Base-by-base conservation (phyloP, 2,888 invertebrate species). In the Sturmia bella region DNA sequence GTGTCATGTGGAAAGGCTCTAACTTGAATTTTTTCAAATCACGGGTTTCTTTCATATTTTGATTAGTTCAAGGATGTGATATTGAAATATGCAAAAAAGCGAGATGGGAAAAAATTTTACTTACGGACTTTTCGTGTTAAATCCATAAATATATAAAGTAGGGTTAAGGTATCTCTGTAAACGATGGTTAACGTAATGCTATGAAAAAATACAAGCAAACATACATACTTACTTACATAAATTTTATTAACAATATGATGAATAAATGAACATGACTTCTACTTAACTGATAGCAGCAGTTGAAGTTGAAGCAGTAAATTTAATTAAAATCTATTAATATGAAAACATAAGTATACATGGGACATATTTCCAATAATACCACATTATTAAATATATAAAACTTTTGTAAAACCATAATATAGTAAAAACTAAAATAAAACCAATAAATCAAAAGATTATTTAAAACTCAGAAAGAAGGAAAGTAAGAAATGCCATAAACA, bases 161-260 rank as follows among this genome's bases (percentile, higher is more conserved):
- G 70, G 11, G n/a, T 68, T 84, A 83, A 84, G 82, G 68, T 80
- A 84, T 84, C 84, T 80, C 84, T 83, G 84, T 83, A 84, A 85
- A 84, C 85, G 85, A 85, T 84, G 84, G 85, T 85, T 85, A 85
- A 85, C 85, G 85, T 84, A 82, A 41, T 77, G 66, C 69, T 76
- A 80, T 84, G 77, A 74, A 72, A 74, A 72, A 69, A 57, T 15
- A 56, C 9, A 74, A 15, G 27, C 24, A 17, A 54, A 61, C 2
- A 64, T n/a, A 27, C 21, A 50, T 52, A 66, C 24, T n/a, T 45
- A 61, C 2, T 57, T n/a, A 27, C 21, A 50, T 52, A 66, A 3
- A 21, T 21, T 69, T 45, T 54, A 56, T 43, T 41, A 57, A 63
- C 13, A 54, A 59, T 57, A 27, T 27, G 3, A 27, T 4, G 13